phyloP scores from a whole-genome alignment of 2,888 invertebrate species.

The Toxonevra muliebris region DNA sequence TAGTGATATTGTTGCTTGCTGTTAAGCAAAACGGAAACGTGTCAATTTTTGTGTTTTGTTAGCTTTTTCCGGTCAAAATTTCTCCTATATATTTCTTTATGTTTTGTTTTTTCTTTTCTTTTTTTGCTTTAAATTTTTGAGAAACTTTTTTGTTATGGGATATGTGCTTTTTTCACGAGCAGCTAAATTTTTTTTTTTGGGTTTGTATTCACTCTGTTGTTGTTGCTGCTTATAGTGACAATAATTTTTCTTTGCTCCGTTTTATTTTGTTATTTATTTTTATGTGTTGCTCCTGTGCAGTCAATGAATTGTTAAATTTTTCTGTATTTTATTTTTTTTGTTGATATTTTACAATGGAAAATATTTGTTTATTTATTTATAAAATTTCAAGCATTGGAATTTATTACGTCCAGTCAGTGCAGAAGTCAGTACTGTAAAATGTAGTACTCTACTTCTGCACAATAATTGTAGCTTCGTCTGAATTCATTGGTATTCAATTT shows the following conservation, averaged over 20 bases:
- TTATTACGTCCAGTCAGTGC: background rate
- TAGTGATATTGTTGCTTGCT: slow-evolving; percentile 14
- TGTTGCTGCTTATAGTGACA: background rate
- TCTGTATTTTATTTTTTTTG: background rate
- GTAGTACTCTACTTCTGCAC: too few relatives aligned
- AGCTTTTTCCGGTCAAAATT: slow-evolving; percentile 14
- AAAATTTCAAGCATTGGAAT: background rate
- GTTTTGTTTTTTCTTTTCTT: too few relatives aligned
- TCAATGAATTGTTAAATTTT: slow-evolving; percentile 20
- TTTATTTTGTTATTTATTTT: too few relatives aligned
- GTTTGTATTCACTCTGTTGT: background rate
- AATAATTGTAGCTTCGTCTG: too few relatives aligned
- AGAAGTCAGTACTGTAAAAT: too few relatives aligned
- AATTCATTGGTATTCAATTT: too few relatives aligned
- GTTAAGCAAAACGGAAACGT: slow-evolving; percentile 15
- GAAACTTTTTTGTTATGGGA: too few relatives aligned
- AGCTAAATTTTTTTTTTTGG: background rate
- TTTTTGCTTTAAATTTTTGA: too few relatives aligned
- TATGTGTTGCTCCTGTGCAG: background rate
- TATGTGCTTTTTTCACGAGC: background rate
- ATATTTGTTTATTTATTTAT: too few relatives aligned
- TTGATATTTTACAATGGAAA: too few relatives aligned
- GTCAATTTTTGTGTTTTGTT: slow-evolving; percentile 17
- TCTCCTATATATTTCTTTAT: background rate
- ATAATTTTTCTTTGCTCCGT: too few relatives aligned